Conservation (phyloP, 2,888 invertebrate species). For the Drosophila mercatorum region DNA sequence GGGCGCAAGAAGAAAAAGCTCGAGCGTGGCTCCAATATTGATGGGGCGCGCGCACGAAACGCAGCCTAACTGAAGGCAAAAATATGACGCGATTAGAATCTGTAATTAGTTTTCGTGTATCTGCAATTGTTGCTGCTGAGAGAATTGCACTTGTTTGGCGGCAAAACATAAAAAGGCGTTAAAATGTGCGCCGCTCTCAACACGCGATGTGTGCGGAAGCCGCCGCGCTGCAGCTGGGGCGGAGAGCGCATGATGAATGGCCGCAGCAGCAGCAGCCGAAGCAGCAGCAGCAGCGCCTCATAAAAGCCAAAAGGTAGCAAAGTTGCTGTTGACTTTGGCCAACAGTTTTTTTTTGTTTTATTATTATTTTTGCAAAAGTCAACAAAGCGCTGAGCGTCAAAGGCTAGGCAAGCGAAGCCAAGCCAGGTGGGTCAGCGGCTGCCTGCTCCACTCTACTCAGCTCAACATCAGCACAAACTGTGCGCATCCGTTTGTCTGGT, state of each 20-base stretch:
- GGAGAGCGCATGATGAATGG: constrained; percentile 53
- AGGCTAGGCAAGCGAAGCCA: background rate
- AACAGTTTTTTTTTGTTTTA: constrained; percentile 36
- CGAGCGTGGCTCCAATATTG: constrained; percentile 58
- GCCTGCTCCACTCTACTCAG: constrained; percentile 6
- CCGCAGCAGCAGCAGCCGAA: constrained; percentile 26
- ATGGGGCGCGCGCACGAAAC: constrained; percentile 78
- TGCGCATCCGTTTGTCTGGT: constrained; percentile 60
- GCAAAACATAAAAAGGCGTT: constrained; percentile 80
- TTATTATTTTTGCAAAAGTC: constrained; percentile 46
- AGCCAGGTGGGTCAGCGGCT: background rate
- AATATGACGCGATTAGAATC: constrained; percentile 83
- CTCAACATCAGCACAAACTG: constrained; percentile 31
- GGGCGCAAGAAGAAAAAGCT: constrained; percentile 30
- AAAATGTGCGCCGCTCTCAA: constrained; percentile 74
- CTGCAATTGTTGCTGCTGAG: constrained; percentile 72
- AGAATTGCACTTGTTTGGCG: constrained; percentile 80
- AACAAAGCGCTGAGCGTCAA: constrained; percentile 25
- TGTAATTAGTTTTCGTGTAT: constrained; percentile 82
- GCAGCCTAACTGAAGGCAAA: constrained; percentile 54
- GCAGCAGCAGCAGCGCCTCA: constrained; percentile 29
- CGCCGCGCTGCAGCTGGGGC: constrained; percentile 40
- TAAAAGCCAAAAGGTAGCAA: constrained; percentile 51
- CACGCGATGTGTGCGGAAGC: constrained; percentile 72
- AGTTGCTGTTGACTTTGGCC: constrained; percentile 56